Base-by-base conservation (phyloP, 2,113 vertebrate species). In the Condylura cristata region DNA sequence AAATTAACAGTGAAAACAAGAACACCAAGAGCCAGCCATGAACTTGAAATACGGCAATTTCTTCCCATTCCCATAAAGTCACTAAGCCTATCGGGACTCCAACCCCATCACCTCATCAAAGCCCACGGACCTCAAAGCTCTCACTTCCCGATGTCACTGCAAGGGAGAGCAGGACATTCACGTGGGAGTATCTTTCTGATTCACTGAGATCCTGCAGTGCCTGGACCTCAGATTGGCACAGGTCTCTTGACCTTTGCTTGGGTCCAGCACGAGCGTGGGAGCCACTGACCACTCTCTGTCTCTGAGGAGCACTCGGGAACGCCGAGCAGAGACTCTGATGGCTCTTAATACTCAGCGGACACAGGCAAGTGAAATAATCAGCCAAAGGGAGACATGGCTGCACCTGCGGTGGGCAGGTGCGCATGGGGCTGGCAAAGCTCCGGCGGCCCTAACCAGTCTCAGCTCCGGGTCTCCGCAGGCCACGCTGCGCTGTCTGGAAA, bases 351-450 rank as follows among this genome's bases (percentile, higher is more conserved):
- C 60, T 17, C 46, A 61, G 39, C 2, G 63, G 37, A 72, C 20
- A 11, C 8, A 22, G 20, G 17, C 5, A 72, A 26, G 28, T 5
- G 58, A 18, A 58, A 18, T 3, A 61, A 4, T 37, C 44, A 48
- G 28, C n/a, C 5, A 48, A n/a, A 80, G 39, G 28, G 26, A 1
- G 4, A 32, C 16, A 26, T 4, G 7, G 17, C 37, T 41, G 51
- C 13, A 5, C 3, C 26, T 20, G 8, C 7, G 30, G 6, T 46
- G 28, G n/a, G 48, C 3, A 28, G 6, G 11, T 4, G 7, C 5
- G 12, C n/a, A n/a, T 13, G 20, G 58, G 28, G 41, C 32, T 37
- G 60, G 66, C 48, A 30, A 11, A 10, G n/a, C 24, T 74, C 32
- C 13, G 4, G 24, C 37, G 72, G 51, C 26, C 32, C 44, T 63